Conservation (phyloP, 2,888 invertebrate species). For the Limnephilus auricula region DNA sequence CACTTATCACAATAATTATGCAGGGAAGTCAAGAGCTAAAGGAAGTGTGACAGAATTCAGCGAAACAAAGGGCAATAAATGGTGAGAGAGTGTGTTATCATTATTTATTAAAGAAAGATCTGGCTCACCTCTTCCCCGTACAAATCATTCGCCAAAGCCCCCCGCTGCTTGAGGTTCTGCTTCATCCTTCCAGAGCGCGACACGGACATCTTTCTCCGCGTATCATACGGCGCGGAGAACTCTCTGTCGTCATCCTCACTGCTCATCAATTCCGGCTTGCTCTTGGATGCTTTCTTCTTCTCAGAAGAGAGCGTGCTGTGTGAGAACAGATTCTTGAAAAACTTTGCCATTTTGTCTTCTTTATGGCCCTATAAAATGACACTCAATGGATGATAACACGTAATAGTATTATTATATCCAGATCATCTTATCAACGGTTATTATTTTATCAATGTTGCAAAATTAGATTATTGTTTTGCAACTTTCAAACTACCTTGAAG, state of each 20-base stretch:
- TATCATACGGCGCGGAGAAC: conserved; percentile 70
- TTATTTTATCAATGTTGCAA: conserved; percentile 11
- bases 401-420: background rate
- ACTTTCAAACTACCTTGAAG: background rate
- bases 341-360: conserved; percentile 72
- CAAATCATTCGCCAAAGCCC: conserved; percentile 76
- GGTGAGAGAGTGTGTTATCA: too few relatives aligned
- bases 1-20: too few relatives aligned
- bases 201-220: conserved; percentile 76
- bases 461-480: conserved; percentile 7
- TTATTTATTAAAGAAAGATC: background rate
- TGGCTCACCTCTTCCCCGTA: conserved; percentile 74
- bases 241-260: conserved; percentile 69
- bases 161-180: conserved; percentile 77
- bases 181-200: conserved; percentile 80
- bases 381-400: conserved; percentile 25
- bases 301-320: conserved; percentile 67
- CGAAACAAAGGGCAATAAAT: background rate
- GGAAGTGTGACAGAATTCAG: too few relatives aligned
- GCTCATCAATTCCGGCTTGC: conserved; percentile 52
- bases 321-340: conserved; percentile 73
- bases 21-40: too few relatives aligned
- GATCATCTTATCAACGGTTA: conserved; percentile 29
- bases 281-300: conserved; percentile 56
- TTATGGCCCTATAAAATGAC: background rate